Conservation (phyloP, 1,140 invertebrate species). For the Saccostrea glomerata region DNA sequence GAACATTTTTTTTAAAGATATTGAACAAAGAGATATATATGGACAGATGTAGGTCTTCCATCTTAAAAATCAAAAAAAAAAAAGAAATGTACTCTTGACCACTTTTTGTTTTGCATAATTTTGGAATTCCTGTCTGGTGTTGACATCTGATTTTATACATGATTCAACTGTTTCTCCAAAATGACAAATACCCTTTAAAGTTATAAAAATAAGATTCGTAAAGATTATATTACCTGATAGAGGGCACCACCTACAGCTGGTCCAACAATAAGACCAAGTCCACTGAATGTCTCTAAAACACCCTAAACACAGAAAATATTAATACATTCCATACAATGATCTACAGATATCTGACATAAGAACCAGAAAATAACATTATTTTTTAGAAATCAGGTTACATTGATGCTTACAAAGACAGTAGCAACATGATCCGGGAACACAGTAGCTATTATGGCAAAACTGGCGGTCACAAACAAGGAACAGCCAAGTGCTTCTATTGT, state of each 20-base stretch:
- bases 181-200: too few species aligned
- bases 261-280: conserved; percentile 90
- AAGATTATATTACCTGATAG: conserved; percentile 82
- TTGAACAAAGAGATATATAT: too few species aligned
- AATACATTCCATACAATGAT: background rate
- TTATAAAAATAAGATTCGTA: too few species aligned
- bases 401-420: conserved; percentile 88
- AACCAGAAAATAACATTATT: background rate
- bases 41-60: too few species aligned
- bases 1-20: too few species aligned
- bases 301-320: conserved; percentile 82
- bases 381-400: background rate
- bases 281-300: conserved; percentile 93
- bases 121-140: too few species aligned
- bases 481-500: conserved; percentile 95
- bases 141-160: too few species aligned
- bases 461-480: conserved; percentile 93
- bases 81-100: too few species aligned
- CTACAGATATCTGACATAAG: background rate
- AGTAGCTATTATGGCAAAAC: conserved; percentile 95
- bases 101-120: too few species aligned
- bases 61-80: too few species aligned
- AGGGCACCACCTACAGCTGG: conserved; percentile 91
- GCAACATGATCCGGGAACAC: conserved; percentile 94
- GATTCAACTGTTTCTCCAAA: too few species aligned